Evolutionary conservation across 2,113 vertebrate species (phyloP).

Genomic region (Leucosticte australis): DNA sequence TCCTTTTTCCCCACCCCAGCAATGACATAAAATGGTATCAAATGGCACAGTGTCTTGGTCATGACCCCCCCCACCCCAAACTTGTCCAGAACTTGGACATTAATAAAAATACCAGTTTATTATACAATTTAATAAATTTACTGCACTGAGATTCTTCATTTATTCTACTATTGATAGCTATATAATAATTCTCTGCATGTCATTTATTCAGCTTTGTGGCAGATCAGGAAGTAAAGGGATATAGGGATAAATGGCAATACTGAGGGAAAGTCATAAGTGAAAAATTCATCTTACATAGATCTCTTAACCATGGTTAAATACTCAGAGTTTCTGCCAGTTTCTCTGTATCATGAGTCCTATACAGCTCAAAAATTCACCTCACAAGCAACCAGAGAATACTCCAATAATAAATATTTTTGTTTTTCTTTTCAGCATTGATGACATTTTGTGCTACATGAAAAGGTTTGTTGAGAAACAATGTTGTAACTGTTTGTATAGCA

Average conservation of each 20-base stretch:
- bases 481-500: neutral
- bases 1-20: rapidly evolving
- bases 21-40: neutral
- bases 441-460: neutral
- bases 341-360: neutral
- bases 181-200: neutral
- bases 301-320: conserved; percentile 50
- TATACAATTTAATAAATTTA: conserved; percentile 14
- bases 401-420: neutral
- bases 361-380: neutral
- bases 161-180: neutral
- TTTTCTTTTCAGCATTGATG: neutral
- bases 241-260: conserved; percentile 5
- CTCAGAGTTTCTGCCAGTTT: neutral
- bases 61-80: rapidly evolving
- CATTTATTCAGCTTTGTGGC: conserved; percentile 19
- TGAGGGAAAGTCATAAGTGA: neutral
- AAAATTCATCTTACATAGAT: neutral
- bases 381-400: neutral
- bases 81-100: neutral
- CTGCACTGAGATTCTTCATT: neutral
- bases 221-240: neutral
- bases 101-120: neutral
- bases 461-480: neutral
- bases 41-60: neutral